Percentiles rank a stretch among this genome's conserved stretches.
These are phyloP conservation scores for Apis laboriosa DNA, from an alignment of 1,140 invertebrate species.

Conservation along the genomic window DNA sequence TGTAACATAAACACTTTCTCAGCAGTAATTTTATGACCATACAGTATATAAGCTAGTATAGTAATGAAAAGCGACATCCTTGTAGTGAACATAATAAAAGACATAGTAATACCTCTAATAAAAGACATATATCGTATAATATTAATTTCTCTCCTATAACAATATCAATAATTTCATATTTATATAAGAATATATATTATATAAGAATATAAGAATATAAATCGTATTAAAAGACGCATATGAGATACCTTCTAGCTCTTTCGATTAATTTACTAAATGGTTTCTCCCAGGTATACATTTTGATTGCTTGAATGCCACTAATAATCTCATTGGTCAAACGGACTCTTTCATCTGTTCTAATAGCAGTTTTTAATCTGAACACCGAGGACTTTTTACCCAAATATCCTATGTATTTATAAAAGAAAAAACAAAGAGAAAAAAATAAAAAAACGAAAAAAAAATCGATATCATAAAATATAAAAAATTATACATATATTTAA, in stretches of 20 bases:
- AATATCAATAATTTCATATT: background rate
- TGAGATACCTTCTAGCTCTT: constrained; percentile 78
- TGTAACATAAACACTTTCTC: constrained; percentile 89
- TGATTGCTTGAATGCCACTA: constrained; percentile 89
- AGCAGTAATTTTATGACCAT: constrained; percentile 84
- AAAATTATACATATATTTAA: background rate
- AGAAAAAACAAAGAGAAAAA: background rate
- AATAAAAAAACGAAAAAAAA: background rate
- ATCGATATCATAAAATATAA: constrained; percentile 8
- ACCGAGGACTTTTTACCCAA: constrained; percentile 86
- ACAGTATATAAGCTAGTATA: constrained; percentile 88
- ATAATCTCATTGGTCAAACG: constrained; percentile 93
- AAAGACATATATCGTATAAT: constrained; percentile 86
- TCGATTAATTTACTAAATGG: constrained; percentile 88
- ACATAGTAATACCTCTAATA: constrained; percentile 86
- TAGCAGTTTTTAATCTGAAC: constrained; percentile 82
- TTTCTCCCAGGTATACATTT: constrained; percentile 96
- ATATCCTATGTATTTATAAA: constrained; percentile 80
- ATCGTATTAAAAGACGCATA: background rate
- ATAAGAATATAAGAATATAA: background rate
- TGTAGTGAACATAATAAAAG: constrained; percentile 87
- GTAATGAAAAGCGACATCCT: constrained; percentile 90
- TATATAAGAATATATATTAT: no score
- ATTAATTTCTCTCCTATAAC: constrained; percentile 84
- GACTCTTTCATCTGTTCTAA: constrained; percentile 91